Conservation (phyloP, 2,797 vertebrate species). For the Cygnus olor region DNA sequence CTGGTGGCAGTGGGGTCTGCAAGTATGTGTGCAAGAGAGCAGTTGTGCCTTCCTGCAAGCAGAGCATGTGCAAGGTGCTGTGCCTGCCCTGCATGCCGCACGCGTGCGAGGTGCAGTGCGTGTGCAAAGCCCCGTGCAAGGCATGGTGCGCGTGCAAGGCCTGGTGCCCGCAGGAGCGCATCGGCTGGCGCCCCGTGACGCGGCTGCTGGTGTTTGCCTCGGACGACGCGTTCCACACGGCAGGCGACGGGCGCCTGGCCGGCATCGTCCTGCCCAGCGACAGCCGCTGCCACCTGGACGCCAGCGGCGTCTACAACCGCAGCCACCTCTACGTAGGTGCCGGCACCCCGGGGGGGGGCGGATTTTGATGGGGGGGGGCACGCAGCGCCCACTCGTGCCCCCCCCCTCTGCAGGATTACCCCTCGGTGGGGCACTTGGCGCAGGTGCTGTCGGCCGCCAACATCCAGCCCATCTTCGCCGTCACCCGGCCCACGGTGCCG, state of each 20-base stretch:
- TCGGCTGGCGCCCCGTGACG: constrained; percentile 82
- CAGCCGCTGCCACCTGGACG: constrained; percentile 80
- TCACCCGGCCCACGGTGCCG: constrained; percentile 75
- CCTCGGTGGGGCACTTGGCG: constrained; percentile 83
- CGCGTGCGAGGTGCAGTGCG: too few species aligned
- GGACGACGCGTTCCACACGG: constrained; percentile 84
- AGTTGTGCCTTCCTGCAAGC: background rate
- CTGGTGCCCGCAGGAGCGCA: constrained; percentile 55
- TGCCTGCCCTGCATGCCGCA: background rate
- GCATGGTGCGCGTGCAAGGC: background rate
- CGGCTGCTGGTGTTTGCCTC: constrained; percentile 84
- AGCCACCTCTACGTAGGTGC: constrained; percentile 75
- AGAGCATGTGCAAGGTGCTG: background rate
- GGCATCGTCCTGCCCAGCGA: constrained; percentile 81
- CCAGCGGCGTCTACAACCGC: constrained; percentile 69
- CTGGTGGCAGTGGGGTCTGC: too few species aligned
- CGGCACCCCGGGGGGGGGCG: too few species aligned
- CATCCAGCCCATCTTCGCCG: constrained; percentile 86
- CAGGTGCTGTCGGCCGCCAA: constrained; percentile 80
- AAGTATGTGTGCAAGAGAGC: background rate
- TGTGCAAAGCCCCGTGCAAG: too few species aligned
- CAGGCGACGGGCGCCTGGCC: constrained; percentile 83
- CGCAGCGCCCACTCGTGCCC: background rate
- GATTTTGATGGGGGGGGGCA: background rate
- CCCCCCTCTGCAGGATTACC: constrained; percentile 78